Evolutionary conservation across 2,888 invertebrate genomes (phyloP), one percentile per base, ranked within the genome.

Genomic region (Hipparchia semele): DNA sequence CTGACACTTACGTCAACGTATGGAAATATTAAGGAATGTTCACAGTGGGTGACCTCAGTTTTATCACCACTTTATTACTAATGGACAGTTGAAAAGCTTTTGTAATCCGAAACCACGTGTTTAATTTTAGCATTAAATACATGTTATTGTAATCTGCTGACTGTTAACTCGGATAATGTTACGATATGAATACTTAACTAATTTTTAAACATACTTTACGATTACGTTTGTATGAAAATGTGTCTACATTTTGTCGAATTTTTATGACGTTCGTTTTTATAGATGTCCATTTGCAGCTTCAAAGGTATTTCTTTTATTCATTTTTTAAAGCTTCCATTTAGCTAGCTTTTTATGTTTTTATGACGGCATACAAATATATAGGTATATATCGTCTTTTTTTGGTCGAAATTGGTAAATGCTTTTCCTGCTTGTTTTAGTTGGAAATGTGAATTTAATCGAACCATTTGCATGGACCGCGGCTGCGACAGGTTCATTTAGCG

Each of bases 1-100:
- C 75, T 78, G 75, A 79, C 80, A 80, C 79, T 78, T 76, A 65
- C 74, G 77, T 79, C 80, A 73, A 78, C 76, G 70, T 69, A 77
- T 77, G 76, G 80, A 80, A 79, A 80, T 80, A 79, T 78, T 59
- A 79, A 79, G 69, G 68, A 74, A 71, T 81, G 81, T 80, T 79
- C 84, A 13, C 83, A 81, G 80, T 82, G 75, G 83, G 70, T 59
- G 68, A 77, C 76, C 70, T 71, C 68, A 75, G 73, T 73, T 81
- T 80, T 79, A 81, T 79, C 60, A 65, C 49, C 71, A 74, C 60
- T 73, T 70, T 68, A 76, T 68, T 74, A 68, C 53, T 45, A 12
- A 67, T 71, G 53, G 54, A 8, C 6, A 6, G n/a, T 67, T 45
- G 61, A 61, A 72, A 65, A 33, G 56, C 58, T 56, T 76, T 72